A percentile compares a stretch with the other conserved stretches of the same genome.
These are phyloP conservation scores for Chesias legatella DNA, from an alignment of 2,888 invertebrate genomes.

Conservation along the genomic window DNA sequence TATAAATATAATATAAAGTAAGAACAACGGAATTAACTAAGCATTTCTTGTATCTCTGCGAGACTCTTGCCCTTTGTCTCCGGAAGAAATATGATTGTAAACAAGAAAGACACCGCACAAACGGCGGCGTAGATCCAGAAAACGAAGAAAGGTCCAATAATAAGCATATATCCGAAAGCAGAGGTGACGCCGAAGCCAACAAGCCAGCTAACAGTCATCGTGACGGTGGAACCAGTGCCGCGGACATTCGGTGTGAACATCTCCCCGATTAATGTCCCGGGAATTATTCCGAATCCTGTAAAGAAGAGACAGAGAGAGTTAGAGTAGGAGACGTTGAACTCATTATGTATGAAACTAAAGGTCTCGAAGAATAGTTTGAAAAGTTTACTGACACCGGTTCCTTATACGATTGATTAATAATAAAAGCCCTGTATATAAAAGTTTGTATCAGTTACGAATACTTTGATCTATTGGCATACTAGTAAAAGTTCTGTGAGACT, in stretches of 20 bases:
- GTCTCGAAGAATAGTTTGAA: no score
- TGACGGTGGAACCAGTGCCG: conserved; percentile 34
- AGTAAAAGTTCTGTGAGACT: no score
- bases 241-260: conserved; percentile 43
- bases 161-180: conserved; percentile 34
- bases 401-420: no score
- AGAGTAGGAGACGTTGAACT: no score
- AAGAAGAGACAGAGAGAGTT: not conserved
- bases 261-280: conserved; percentile 39
- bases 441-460: no score
- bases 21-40: conserved; percentile 24
- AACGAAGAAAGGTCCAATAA: conserved; percentile 27
- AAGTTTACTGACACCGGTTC: no score
- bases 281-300: conserved; percentile 44
- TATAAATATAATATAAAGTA: no score
- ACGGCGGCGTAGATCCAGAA: conserved; percentile 37
- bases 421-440: no score
- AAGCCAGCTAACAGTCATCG: conserved; percentile 31
- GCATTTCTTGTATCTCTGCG: conserved; percentile 37
- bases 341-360: no score
- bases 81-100: conserved; percentile 36
- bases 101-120: conserved; percentile 30
- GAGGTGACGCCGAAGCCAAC: conserved; percentile 35
- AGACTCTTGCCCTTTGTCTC: conserved; percentile 45
- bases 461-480: no score